Evolutionary conservation across 2,888 invertebrate genomes (phyloP).

Genomic region (Pyrrhia umbra): DNA sequence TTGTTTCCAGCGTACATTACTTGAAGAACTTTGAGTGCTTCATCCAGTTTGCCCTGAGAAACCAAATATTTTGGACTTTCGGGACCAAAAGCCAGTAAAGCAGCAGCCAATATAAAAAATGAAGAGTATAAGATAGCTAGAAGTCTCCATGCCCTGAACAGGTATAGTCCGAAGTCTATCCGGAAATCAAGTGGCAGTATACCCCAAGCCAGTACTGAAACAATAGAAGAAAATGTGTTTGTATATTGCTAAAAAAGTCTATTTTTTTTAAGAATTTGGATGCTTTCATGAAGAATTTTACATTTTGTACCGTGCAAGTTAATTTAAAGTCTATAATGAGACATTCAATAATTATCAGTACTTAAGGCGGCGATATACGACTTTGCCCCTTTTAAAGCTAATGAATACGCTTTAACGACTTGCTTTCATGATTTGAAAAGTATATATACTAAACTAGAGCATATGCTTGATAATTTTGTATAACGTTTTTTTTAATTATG

Average conservation of each 20-base stretch:
- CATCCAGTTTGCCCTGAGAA: slow-evolving; percentile 91
- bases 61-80: slow-evolving; percentile 95
- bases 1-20: slow-evolving; percentile 90
- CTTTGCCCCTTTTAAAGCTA: no score
- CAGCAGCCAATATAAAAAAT: slow-evolving; percentile 90
- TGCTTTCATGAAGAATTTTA: no score
- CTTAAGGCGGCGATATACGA: no score
- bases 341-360: no score
- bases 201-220: slow-evolving; percentile 91
- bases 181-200: slow-evolving; percentile 91
- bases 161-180: slow-evolving; percentile 84
- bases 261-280: no score
- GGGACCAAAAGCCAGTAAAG: slow-evolving; percentile 90
- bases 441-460: no score
- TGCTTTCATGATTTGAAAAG: no score
- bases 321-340: no score
- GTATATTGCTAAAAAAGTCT: background rate
- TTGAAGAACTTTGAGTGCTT: slow-evolving; percentile 91
- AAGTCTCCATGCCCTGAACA: slow-evolving; percentile 93
- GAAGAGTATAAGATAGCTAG: slow-evolving; percentile 91
- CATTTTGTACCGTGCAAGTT: no score
- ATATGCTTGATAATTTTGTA: no score
- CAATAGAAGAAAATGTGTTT: background rate
- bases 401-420: no score
- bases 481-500: no score